phyloP scores from a whole-genome alignment of 2,797 vertebrate genomes.

The Hoplostethus atlanticus region DNA sequence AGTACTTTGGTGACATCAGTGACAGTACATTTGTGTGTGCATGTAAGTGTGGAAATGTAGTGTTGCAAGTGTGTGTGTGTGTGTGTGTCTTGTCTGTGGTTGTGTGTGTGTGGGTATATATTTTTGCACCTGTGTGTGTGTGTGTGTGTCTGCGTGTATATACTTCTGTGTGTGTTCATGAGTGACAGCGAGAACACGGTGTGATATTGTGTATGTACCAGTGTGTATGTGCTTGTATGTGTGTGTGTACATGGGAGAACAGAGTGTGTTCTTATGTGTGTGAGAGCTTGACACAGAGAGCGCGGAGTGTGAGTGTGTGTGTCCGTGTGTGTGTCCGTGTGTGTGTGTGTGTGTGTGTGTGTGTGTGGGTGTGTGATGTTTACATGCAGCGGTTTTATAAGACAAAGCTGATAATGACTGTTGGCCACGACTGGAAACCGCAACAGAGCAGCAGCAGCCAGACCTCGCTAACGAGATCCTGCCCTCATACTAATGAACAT shows the following conservation, averaged over 20 bases:
- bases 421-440: conserved; percentile 67
- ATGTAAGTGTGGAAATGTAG: not conserved
- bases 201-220: conserved; percentile 25
- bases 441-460: conserved; percentile 69
- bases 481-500: conserved; percentile 59
- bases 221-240: conserved; percentile 1
- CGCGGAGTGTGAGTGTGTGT: not conserved
- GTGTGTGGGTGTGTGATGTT: conserved; percentile 38
- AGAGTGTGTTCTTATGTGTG: not conserved
- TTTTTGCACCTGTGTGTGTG: not conserved
- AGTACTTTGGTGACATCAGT: too few relatives aligned
- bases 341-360: not conserved
- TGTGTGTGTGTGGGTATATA: conserved; percentile 3
- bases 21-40: not conserved
- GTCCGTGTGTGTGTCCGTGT: too few relatives aligned
- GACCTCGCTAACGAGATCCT: conserved; percentile 69
- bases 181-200: not conserved
- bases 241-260: too few relatives aligned
- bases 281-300: conserved; percentile 19
- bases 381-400: conserved; percentile 61
- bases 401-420: conserved; percentile 73
- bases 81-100: conserved; percentile 10
- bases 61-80: conserved; percentile 4
- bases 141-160: conserved; percentile 4
- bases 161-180: conserved; percentile 10